Base-by-base conservation (phyloP, 2,888 invertebrate species). In the Caenorhabditis parvicauda region DNA sequence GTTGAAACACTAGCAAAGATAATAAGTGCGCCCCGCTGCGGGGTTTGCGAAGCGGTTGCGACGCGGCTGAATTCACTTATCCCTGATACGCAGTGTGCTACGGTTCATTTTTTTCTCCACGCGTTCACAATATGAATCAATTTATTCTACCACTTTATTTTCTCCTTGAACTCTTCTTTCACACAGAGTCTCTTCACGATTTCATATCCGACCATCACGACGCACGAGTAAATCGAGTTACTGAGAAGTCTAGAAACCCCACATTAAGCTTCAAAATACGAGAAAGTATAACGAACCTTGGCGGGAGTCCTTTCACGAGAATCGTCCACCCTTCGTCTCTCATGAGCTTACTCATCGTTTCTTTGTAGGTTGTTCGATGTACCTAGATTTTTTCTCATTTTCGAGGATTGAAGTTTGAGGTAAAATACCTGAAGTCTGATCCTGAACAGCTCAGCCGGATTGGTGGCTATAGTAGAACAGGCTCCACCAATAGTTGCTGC, bases 361-460 rank as follows among this genome's bases (percentile, higher is more conserved):
- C 49, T 27, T 28, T 17, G 45, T 72, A 72, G 24, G 39, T 56
- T 35, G 56, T 44, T 2, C 70, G 59, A 50, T 72, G 70, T 39
- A 72, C 62, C n/a, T n/a, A n/a, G n/a, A n/a, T n/a, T n/a, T n/a
- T n/a, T n/a, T n/a, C 49, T 55, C 12, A 39, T 38, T 6, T 38
- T n/a, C n/a, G n/a, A n/a, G n/a, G n/a, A n/a, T n/a, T n/a, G n/a
- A n/a, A n/a, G n/a, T n/a, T n/a, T n/a, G n/a, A n/a, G n/a, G n/a
- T n/a, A 59, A 22, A n/a, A n/a, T n/a, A n/a, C n/a, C 49, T 72
- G 73, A 29, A 66, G 50, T 35, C 73, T 53, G 38, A 71, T 64
- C n/a, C 70, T 62, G 57, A 71, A 62, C 53, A 71, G 42, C 47
- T 71, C 73, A 64, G 71, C 64, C 24, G 71, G 73, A 55, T 73